A percentile compares a stretch with the other conserved stretches of the same genome.
These are phyloP conservation scores for Aproaerema taeniolella DNA, from an alignment of 2,888 invertebrate genomes.

Conservation along the genomic window DNA sequence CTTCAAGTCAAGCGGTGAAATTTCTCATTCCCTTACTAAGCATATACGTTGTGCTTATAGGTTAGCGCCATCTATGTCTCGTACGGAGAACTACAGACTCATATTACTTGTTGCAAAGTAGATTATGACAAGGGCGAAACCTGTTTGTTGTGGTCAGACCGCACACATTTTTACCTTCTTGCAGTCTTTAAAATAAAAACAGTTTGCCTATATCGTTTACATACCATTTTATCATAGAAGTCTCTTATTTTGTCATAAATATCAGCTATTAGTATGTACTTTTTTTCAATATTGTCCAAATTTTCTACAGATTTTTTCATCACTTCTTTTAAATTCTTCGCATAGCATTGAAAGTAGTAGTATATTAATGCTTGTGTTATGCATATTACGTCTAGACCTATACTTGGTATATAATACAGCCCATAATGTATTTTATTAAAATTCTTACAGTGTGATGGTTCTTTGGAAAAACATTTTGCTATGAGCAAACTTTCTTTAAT, in stretches of 20 bases:
- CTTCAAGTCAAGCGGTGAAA: too few species aligned
- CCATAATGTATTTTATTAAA: neutral
- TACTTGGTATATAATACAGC: slow-evolving; percentile 1
- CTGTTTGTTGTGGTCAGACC: too few species aligned
- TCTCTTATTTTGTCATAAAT: slow-evolving; percentile 7
- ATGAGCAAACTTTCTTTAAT: neutral
- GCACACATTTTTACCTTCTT: too few species aligned
- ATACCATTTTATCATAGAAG: slow-evolving; percentile 8
- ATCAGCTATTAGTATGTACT: slow-evolving; percentile 2
- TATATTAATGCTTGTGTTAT: slow-evolving; percentile 5
- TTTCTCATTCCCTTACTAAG: too few species aligned
- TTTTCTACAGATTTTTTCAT: neutral
- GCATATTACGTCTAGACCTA: neutral
- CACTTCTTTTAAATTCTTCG: slow-evolving; percentile 1
- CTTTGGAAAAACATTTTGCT: neutral
- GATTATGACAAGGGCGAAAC: too few species aligned
- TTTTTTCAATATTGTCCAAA: slow-evolving; percentile 1
- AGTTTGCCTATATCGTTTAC: too few species aligned
- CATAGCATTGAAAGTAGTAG: slow-evolving; percentile 8
- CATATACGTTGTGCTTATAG: too few species aligned
- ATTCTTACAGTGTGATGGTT: neutral
- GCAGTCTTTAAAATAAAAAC: too few species aligned
- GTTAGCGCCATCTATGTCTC: too few species aligned
- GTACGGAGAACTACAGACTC: too few species aligned
- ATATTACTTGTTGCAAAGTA: too few species aligned